Evolutionary conservation across 2,113 vertebrate genomes (phyloP), one percentile per base, ranked within the genome.

Genomic region (Alces alces): DNA sequence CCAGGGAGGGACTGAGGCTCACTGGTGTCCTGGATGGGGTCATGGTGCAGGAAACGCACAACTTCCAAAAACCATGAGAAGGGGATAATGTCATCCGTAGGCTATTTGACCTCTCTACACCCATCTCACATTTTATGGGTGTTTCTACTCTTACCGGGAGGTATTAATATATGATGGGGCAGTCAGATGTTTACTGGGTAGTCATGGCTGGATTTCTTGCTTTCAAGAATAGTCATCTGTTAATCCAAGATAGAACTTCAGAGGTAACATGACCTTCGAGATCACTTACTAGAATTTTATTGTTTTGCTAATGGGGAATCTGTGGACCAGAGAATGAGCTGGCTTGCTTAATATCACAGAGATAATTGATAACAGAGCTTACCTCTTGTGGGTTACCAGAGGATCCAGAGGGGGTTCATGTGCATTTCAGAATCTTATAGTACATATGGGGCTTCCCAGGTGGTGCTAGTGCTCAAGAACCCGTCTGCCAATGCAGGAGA

Each of bases 271-370:
- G 27, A 45, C 57, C 28, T 91, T 86, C 0, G 9, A 93, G 60
- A 79, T 93, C 60, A 21, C 66, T 90, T 96, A 43, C 13, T 61
- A 95, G 84, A 96, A 92, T 23, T 55, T 87, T 58, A 36, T 60
- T 39, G 23, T 60, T 93, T 86, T 85, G 14, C 27, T 61, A 30
- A 13, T 66, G n/a, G 30, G 47, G 39, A 96, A 82, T 11, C 14
- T 47, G 5, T 36, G 36, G 27, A 17, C 52, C 17, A 64, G 45
- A 87, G 52, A 64, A 89, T 88, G 23, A 84, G 8, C 25, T 47
- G 10, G 23, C 58, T 96, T 93, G 28, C n/a, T 85, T 17, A 64
- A 7, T 5, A 36, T 80, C 79, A n/a, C 43, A 50, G 19, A 36
- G 82, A 45, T 57, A 19, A 52, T 70, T 25, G 17, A 25, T 66